Percentiles rank a stretch among this genome's conserved stretches.
These are phyloP conservation scores for Oncorhynchus clarkii DNA, from an alignment of 2,113 vertebrate genomes.

Conservation along the genomic window DNA sequence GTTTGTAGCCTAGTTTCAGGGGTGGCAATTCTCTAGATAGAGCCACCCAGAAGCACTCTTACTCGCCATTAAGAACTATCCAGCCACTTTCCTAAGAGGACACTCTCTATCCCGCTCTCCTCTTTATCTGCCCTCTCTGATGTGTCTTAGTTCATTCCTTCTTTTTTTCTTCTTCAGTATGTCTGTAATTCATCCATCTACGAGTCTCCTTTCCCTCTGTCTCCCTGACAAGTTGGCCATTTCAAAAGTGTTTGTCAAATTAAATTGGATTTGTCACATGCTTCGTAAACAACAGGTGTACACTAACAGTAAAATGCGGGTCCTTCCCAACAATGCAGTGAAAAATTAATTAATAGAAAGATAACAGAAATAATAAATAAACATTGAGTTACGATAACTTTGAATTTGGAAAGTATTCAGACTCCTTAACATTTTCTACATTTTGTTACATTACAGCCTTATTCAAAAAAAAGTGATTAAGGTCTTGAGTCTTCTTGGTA, in stretches of 20 bases:
- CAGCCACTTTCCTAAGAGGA: constrained; percentile 36
- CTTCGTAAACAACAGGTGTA: too few relatives aligned
- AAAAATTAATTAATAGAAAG: too few relatives aligned
- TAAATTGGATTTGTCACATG: too few relatives aligned
- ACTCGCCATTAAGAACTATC: constrained; percentile 19
- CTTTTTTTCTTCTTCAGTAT: constrained; percentile 58
- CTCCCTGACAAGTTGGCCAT: constrained; percentile 64
- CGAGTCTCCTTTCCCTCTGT: constrained; percentile 19
- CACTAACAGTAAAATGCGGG: too few relatives aligned
- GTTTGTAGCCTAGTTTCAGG: not conserved
- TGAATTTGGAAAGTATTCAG: too few relatives aligned
- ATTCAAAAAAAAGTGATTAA: too few relatives aligned
- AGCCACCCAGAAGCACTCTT: not conserved
- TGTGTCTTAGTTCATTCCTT: constrained; percentile 52
- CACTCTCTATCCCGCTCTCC: constrained; percentile 38
- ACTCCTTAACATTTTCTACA: too few relatives aligned
- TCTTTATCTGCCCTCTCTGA: constrained; percentile 42
- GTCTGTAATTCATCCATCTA: constrained; percentile 67
- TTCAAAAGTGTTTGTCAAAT: constrained; percentile 70
- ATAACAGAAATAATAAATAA: too few relatives aligned
- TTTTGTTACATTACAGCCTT: too few relatives aligned
- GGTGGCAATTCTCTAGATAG: not conserved
- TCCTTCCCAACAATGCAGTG: too few relatives aligned
- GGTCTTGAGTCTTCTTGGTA: too few relatives aligned
- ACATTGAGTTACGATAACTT: too few relatives aligned